A percentile compares a stretch with the other conserved stretches of the same genome.
phyloP scores from a whole-genome alignment of 2,113 vertebrate genomes.

The Taurulus bubalis region DNA sequence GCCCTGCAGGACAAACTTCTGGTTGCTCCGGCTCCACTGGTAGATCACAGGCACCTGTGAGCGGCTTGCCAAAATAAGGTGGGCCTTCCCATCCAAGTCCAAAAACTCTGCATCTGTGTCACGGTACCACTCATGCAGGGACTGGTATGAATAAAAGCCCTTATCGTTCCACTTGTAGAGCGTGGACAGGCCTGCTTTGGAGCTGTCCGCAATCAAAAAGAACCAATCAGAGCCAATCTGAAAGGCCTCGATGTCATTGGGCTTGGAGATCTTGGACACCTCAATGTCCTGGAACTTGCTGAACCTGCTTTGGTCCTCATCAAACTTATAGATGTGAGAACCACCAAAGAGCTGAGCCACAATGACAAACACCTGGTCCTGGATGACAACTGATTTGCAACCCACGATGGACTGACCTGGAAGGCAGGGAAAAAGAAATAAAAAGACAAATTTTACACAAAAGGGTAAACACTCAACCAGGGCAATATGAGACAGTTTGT shows the following conservation, averaged over 20 bases:
- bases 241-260: slow-evolving; percentile 96
- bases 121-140: slow-evolving; percentile 97
- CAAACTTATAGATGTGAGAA: slow-evolving; percentile 97
- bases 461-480: neutral
- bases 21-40: slow-evolving; percentile 93
- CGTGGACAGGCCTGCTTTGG: slow-evolving; percentile 96
- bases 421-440: neutral
- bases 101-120: slow-evolving; percentile 96
- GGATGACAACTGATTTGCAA: slow-evolving; percentile 95
- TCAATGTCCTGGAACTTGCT: slow-evolving; percentile 98
- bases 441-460: neutral
- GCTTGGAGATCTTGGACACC: slow-evolving; percentile 96
- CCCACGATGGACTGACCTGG: slow-evolving; percentile 97
- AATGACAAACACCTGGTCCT: slow-evolving; percentile 96
- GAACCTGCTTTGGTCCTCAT: slow-evolving; percentile 96
- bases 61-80: slow-evolving; percentile 94
- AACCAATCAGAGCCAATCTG: slow-evolving; percentile 93
- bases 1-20: slow-evolving; percentile 91
- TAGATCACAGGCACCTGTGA: slow-evolving; percentile 97
- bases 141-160: slow-evolving; percentile 97
- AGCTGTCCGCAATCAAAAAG: slow-evolving; percentile 97
- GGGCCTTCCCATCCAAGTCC: slow-evolving; percentile 91
- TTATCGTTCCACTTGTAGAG: slow-evolving; percentile 98
- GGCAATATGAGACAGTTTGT: neutral
- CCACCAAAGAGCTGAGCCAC: slow-evolving; percentile 98